A percentile compares a stretch with the other conserved stretches of the same genome.
Conservation (phyloP, 2,888 invertebrate species). For the Dermolepida albohirtum region DNA sequence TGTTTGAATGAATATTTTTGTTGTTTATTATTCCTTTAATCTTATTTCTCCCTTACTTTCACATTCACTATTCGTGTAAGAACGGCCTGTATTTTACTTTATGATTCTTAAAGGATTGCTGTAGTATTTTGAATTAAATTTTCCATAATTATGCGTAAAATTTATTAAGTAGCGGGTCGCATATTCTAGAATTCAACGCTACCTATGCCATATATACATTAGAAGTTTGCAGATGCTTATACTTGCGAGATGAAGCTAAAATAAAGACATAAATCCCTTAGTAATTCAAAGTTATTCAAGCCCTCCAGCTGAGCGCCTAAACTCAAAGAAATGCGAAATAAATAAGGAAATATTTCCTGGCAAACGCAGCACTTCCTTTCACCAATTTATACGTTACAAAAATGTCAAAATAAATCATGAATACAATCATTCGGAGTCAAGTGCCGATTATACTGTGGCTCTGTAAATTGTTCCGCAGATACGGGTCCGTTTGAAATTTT, state of each 20-base stretch:
- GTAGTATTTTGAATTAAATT: too few species aligned
- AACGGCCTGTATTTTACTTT: too few species aligned
- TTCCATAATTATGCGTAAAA: too few species aligned
- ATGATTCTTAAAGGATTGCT: too few species aligned
- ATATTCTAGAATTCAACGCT: too few species aligned
- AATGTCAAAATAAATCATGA: constrained; percentile 49
- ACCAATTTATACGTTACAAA: constrained; percentile 46
- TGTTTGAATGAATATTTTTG: too few species aligned
- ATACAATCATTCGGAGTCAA: constrained; percentile 41
- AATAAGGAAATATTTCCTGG: constrained; percentile 56
- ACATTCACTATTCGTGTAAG: too few species aligned
- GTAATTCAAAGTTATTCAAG: constrained; percentile 51
- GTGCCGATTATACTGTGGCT: constrained; percentile 47
- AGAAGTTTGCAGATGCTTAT: too few species aligned
- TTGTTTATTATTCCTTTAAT: too few species aligned
- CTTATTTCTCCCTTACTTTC: too few species aligned
- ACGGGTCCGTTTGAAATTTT: constrained; percentile 40
- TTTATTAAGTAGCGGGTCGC: too few species aligned
- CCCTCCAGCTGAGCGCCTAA: constrained; percentile 55
- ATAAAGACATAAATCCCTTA: constrained; percentile 58
- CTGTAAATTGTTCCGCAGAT: constrained; percentile 44
- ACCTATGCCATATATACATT: background rate
- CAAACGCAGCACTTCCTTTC: constrained; percentile 50
- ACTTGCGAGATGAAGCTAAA: constrained; percentile 47
- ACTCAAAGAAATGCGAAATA: constrained; percentile 56